Base-by-base conservation (phyloP, 2,113 vertebrate species). In the Panurus biarmicus region DNA sequence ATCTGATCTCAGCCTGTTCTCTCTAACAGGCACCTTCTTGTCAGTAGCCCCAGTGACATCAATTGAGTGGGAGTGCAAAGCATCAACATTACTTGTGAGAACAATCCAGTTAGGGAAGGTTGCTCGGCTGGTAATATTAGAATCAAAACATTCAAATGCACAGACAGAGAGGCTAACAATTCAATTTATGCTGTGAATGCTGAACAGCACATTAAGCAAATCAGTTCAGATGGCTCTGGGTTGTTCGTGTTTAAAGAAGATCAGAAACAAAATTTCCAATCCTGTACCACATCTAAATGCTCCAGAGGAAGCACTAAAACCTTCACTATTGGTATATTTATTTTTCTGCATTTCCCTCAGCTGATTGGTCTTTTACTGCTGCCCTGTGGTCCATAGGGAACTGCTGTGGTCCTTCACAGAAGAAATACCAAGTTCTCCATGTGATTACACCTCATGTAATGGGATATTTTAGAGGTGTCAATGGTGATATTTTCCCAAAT, bases 91-190 rank as follows among this genome's bases (percentile, higher is more conserved):
- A 69, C 82, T 85, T 73, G 91, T 36, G 79, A 94, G 93, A 94
- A 93, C 89, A 95, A 94, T 94, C 65, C 85, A 57, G 87, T 92
- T 82, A 94, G 90, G 65, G 92, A 87, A 92, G 91, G 89, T 82
- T 93, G 90, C 80, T 95, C 85, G 66, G 91, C 66, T 70, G 85
- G 92, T 65, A 93, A 93, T 89, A 78, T 86, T 60, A 60, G 96
- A 94, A 94, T 94, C 79, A 87, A 93, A 96, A 95, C 95, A 93
- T 91, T 90, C 96, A 69, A 66, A 90, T 84, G 91, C 93, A 89
- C 73, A 95, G 87, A 79, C 72, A 61, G 95, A 94, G 87, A 92
- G 93, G 91, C 83, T 88, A 91, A 90, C 93, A 90, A 96, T 94
- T 94, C 95, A 86, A 92, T 96, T 96, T 95, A 62, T 6, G 9